Evolutionary conservation across 2,888 invertebrate genomes (phyloP).

Genomic region (Nymphalis urticae): DNA sequence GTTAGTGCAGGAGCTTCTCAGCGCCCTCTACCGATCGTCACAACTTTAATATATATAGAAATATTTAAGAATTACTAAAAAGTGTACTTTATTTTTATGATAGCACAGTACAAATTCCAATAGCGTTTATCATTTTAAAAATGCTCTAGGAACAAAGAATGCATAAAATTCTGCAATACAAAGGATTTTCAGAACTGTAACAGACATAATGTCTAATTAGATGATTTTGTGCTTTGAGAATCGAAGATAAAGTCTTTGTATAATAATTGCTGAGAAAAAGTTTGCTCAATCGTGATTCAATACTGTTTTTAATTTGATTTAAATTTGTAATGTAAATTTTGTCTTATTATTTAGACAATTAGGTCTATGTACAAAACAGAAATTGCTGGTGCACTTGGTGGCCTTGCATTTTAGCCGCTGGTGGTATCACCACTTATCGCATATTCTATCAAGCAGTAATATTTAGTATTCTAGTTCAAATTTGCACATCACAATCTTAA

Average conservation of each 20-base stretch:
- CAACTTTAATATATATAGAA: conserved; percentile 63
- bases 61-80: conserved; percentile 35
- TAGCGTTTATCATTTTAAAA: conserved; percentile 49
- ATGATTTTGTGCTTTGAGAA: conserved; percentile 60
- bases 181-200: conserved; percentile 76
- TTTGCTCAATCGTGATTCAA: background rate
- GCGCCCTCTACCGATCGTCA: conserved; percentile 68
- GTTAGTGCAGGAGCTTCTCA: conserved; percentile 65
- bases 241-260: conserved; percentile 34
- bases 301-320: background rate
- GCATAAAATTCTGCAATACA: conserved; percentile 76
- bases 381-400: too few relatives aligned
- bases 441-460: too few relatives aligned
- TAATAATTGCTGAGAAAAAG: conserved; percentile 28
- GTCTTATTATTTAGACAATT: too few relatives aligned
- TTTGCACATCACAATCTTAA: too few relatives aligned
- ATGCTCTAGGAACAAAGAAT: conserved; percentile 69
- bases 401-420: too few relatives aligned
- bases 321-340: too few relatives aligned
- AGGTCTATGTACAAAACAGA: too few relatives aligned
- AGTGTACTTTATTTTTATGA: conserved; percentile 46
- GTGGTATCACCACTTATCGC: too few relatives aligned
- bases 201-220: conserved; percentile 77
- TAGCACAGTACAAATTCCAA: conserved; percentile 48
- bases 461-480: too few relatives aligned